Conservation (phyloP, 2,888 invertebrate species). For the Sphaerophoria taeniata region DNA sequence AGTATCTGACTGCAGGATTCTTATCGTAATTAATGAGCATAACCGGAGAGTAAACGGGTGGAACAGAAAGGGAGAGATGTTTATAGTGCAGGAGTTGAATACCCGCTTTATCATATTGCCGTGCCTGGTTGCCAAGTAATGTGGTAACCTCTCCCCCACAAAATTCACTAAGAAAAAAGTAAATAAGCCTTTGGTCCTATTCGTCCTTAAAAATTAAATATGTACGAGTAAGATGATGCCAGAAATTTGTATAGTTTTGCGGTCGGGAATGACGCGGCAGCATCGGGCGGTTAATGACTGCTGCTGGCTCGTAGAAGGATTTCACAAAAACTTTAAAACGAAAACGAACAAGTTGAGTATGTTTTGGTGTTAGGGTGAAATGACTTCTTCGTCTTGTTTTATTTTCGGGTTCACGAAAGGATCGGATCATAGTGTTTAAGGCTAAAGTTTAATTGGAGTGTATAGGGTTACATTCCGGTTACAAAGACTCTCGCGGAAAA, state of each 20-base stretch:
- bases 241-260: neutral
- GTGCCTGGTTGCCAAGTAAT: constrained; percentile 43
- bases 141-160: neutral
- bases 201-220: neutral
- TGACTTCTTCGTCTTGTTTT: constrained; percentile 22
- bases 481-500: constrained; percentile 47
- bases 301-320: constrained; percentile 32
- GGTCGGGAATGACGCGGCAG: neutral
- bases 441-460: constrained; percentile 67
- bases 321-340: constrained; percentile 47
- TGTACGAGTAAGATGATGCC: neutral
- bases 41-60: constrained; percentile 14
- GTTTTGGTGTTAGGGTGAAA: constrained; percentile 59
- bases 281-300: neutral
- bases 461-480: constrained; percentile 60
- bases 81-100: constrained; percentile 12
- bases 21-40: constrained; percentile 71
- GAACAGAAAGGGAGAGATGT: constrained; percentile 15
- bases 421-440: constrained; percentile 34
- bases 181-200: neutral
- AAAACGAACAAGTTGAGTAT: constrained; percentile 62
- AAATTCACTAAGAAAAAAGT: neutral
- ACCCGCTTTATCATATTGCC: constrained; percentile 42
- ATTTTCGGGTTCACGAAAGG: neutral
- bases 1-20: constrained; percentile 54